phyloP scores from a whole-genome alignment of 2,888 invertebrate species.

The Apoda limacodes region DNA sequence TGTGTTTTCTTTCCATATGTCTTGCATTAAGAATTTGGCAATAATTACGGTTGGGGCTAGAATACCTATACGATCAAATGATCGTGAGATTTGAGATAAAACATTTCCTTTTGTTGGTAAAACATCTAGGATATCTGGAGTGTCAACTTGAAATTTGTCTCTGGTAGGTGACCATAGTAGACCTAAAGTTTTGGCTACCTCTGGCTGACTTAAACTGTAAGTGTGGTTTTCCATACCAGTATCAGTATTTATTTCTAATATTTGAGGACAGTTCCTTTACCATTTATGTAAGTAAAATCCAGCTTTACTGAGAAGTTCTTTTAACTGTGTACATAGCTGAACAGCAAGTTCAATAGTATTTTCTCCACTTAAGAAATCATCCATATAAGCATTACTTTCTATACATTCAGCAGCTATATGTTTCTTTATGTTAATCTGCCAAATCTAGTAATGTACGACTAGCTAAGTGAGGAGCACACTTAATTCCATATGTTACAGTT shows the following conservation, averaged over 20 bases:
- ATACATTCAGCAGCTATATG: slow-evolving; percentile 7
- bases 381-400: slow-evolving; percentile 4
- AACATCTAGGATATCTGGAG: neutral
- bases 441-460: slow-evolving; percentile 8
- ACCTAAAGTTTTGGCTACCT: slow-evolving; percentile 9
- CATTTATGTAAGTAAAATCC: slow-evolving; percentile 12
- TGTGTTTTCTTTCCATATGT: slow-evolving; percentile 4
- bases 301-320: slow-evolving; percentile 6
- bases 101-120: slow-evolving; percentile 10
- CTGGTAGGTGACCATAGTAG: slow-evolving; percentile 6
- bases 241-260: neutral
- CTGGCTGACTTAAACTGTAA: no score
- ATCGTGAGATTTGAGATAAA: slow-evolving; percentile 7
- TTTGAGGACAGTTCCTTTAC: no score
- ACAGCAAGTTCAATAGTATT: neutral
- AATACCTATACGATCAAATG: slow-evolving; percentile 10
- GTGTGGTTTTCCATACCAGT: neutral
- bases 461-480: slow-evolving; percentile 11
- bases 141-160: slow-evolving; percentile 5
- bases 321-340: slow-evolving; percentile 1
- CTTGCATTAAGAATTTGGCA: slow-evolving; percentile 8
- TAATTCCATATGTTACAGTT: slow-evolving; percentile 12
- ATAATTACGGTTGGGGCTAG: slow-evolving; percentile 8
- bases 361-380: slow-evolving; percentile 2
- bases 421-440: slow-evolving; percentile 4